Evolutionary conservation across 2,797 vertebrate species (phyloP), one percentile per base, ranked within the genome.

Genomic region (Uromys caudimaculatus): DNA sequence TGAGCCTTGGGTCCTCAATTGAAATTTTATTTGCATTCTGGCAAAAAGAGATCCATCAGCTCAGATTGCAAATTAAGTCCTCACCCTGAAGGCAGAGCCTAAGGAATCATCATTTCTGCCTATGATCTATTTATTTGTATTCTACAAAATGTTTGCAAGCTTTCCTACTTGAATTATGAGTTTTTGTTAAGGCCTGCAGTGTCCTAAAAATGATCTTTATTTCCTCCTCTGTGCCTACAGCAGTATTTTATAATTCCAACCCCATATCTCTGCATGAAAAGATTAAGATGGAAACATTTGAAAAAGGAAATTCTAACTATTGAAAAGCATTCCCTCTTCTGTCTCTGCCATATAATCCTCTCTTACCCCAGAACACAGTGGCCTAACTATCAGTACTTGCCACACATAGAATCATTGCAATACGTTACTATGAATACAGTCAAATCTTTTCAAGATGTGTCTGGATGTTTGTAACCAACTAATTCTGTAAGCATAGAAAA

Each of bases 11-110:
- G 71, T 92, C 89, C 44, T 95, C 79, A 89, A 7, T 1, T 87
- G 71, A 81, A n/a, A 1, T 85, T 96, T 96, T 95, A 90, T 96
- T 96, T 94, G 89, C 95, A 92, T 96, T 97, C 96, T 97, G 92
- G 87, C 76, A 96, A 94, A 95, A 87, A 77, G 50, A 71, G 23
- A 35, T 1, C 7, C 52, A 95, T 95, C 77, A 73, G 35, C 78
- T 95, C 38, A 87, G 56, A 52, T 97, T 97, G 56, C 27, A 97
- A 95, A 95, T 93, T 60, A 97, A 97, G 62, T 78, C 27, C 38
- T 71, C 3, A 92, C 50, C 10, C 94, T 87, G 92, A 89, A 41
- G 77, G 44, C 64, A 58, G 52, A 50, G 14, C 50, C 56, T 67
- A 76, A 44, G 56, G 85, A 95, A 81, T 91, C 4, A 88, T 69